These are phyloP conservation scores for Epinephelus malabaricus DNA, from an alignment of 2,797 vertebrate genomes.

Conservation along the genomic window DNA sequence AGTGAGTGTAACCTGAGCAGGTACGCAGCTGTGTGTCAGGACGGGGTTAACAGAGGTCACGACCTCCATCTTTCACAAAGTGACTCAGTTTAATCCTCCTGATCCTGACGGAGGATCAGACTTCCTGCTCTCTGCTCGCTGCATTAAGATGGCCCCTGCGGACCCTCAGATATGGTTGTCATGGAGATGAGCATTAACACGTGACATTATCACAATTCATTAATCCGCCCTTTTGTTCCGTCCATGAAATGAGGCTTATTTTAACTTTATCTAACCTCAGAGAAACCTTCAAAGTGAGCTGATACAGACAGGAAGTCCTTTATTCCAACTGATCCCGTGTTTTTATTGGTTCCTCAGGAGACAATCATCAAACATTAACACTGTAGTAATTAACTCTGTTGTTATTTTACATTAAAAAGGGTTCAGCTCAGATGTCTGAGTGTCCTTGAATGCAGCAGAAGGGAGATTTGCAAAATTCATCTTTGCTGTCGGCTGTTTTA, in stretches of 20 bases:
- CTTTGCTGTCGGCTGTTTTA: too few species aligned
- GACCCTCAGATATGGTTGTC: constrained; percentile 62
- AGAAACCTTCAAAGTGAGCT: constrained; percentile 2
- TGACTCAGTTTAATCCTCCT: constrained; percentile 44
- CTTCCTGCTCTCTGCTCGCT: constrained; percentile 26
- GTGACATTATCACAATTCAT: constrained; percentile 43
- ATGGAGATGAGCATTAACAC: constrained; percentile 61
- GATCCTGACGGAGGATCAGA: constrained; percentile 52
- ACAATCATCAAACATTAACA: background rate
- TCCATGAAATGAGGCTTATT: constrained; percentile 16
- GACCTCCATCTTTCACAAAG: constrained; percentile 5
- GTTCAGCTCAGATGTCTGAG: background rate
- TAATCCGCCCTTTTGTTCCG: constrained; percentile 60
- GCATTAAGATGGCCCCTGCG: constrained; percentile 51
- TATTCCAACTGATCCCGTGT: background rate
- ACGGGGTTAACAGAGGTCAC: background rate
- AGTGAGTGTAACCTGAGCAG: background rate
- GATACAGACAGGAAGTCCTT: background rate
- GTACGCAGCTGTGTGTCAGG: background rate
- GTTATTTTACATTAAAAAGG: too few species aligned
- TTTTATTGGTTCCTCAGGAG: background rate
- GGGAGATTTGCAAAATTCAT: too few species aligned
- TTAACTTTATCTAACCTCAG: constrained; percentile 17
- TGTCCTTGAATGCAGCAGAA: background rate
- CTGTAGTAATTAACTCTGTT: too few species aligned